Percentiles rank a stretch among this genome's conserved stretches.
These are phyloP conservation scores for Poecile montanus DNA, from an alignment of 2,797 vertebrate species.

Conservation along the genomic window DNA sequence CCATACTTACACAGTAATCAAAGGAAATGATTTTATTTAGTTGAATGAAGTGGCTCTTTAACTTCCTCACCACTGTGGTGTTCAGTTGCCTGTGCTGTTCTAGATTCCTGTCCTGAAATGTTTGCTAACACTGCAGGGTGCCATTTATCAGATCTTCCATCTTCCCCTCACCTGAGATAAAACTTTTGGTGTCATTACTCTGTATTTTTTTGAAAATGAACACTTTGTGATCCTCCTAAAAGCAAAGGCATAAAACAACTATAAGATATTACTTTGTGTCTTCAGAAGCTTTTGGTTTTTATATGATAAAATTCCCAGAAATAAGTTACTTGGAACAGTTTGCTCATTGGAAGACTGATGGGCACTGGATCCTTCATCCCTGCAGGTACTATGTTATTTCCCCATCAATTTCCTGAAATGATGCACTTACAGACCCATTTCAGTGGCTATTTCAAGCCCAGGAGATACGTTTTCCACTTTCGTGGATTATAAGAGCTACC, in stretches of 20 bases:
- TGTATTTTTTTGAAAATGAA: background rate
- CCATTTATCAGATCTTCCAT: background rate
- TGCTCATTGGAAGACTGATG: background rate
- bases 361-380: background rate
- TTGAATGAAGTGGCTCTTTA: background rate
- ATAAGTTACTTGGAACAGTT: background rate
- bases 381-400: background rate
- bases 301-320: slow-evolving; percentile 30
- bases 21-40: background rate
- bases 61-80: background rate
- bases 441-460: background rate
- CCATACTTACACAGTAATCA: background rate
- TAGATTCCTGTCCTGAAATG: background rate
- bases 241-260: background rate
- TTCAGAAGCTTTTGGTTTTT: slow-evolving; percentile 8
- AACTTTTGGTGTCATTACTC: background rate
- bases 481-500: background rate
- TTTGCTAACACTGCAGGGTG: background rate
- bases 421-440: slow-evolving; percentile 1
- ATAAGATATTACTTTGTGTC: background rate
- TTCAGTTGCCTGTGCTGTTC: background rate
- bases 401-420: background rate
- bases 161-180: background rate
- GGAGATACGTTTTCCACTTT: background rate
- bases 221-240: background rate